Percentiles rank a stretch among this genome's conserved stretches.
These are phyloP conservation scores for Lasioglossum villosulum DNA, from an alignment of 2,888 invertebrate species.

Conservation along the genomic window DNA sequence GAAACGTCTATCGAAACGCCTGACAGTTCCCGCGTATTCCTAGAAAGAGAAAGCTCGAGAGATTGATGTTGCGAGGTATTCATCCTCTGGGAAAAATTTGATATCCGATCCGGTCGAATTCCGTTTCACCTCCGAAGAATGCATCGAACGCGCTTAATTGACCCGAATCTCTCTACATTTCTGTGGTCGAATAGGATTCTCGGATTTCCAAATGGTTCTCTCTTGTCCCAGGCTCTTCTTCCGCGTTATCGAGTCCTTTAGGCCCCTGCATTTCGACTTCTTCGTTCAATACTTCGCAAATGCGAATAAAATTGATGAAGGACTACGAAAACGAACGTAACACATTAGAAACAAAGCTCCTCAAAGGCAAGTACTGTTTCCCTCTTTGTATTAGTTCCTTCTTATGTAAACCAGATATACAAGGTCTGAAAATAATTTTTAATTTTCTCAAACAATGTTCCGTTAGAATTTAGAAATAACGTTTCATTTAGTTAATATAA, in stretches of 20 bases:
- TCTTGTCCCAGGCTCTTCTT: neutral
- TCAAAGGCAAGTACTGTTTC: no score
- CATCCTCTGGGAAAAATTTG: neutral
- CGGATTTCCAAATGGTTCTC: constrained; percentile 18
- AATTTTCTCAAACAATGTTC: no score
- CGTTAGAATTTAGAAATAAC: no score
- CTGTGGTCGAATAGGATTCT: neutral
- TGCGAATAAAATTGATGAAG: no score
- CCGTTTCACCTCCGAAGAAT: neutral
- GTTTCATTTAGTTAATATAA: no score
- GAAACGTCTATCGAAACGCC: neutral
- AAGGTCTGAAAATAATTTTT: no score
- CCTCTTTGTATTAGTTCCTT: no score
- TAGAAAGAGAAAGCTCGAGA: neutral
- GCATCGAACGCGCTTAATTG: constrained; percentile 21
- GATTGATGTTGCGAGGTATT: constrained; percentile 9
- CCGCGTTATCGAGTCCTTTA: constrained; percentile 8
- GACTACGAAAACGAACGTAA: no score
- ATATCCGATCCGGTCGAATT: neutral
- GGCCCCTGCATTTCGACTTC: neutral
- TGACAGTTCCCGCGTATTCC: neutral
- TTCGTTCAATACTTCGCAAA: no score
- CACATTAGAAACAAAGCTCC: no score
- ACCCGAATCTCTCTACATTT: neutral
- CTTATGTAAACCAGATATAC: no score